Base-by-base conservation (phyloP, 2,797 vertebrate species). In the Microhierax caerulescens region DNA sequence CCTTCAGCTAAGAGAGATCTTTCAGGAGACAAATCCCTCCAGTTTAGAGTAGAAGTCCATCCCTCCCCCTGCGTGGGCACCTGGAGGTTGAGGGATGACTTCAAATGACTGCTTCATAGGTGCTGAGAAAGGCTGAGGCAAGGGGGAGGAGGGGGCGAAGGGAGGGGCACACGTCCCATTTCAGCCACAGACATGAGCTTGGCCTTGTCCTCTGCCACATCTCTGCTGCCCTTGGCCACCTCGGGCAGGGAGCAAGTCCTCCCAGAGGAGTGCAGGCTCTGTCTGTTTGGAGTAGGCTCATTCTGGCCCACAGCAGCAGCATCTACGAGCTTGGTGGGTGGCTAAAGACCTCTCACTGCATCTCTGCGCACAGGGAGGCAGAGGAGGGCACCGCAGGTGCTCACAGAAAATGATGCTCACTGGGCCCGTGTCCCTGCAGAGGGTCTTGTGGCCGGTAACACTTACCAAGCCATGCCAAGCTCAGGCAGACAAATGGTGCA, bases 351-450 rank as follows among this genome's bases (percentile, higher is more conserved):
- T 80, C 68, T 68, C n/a, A 9, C 34, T 15, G 11, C 15, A 28
- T 57, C 51, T 54, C 18, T 61, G 8, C 1, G 1, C 2, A 3
- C 39, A 48, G 45, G 51, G 80, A 88, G 25, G n/a, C 39, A 88
- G 43, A 86, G 32, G 7, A 61, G 37, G 25, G 32, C 13, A 11
- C 47, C 0, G 0, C 11, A n/a, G 37, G 47, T 65, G 20, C 25
- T 32, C 54, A 18, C 0, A 3, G 32, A 28, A 81, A 87, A 28
- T 85, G 51, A 30, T 23, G 11, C 9, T 64, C 6, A 10, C 32
- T 11, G 5, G 5, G 23, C 0, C 0, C 10, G 3, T 9, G 16
- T 27, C n/a, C 27, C 59, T 76, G 50, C 30, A n/a, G 25, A 3
- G 6, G 7, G n/a, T 69, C 37, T 43, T 73, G 56, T 63, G 32